These are phyloP conservation scores for Leptinotarsa juncta DNA, from an alignment of 2,888 invertebrate species.

Conservation along the genomic window DNA sequence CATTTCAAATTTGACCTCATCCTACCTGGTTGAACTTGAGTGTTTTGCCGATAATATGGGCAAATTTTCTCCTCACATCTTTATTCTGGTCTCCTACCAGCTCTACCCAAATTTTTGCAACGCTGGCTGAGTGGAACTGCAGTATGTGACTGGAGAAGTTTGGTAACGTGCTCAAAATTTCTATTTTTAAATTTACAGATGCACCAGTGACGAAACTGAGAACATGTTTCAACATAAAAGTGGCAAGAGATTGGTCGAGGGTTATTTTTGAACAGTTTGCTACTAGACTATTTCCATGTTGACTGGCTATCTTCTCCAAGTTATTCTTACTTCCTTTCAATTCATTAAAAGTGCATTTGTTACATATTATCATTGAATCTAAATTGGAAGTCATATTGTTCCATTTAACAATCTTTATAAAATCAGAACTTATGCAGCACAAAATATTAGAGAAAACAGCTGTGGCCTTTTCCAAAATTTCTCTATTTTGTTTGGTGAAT, in stretches of 20 bases:
- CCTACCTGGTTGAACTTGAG: slow-evolving; percentile 57
- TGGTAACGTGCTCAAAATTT: slow-evolving; percentile 62
- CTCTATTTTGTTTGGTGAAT: slow-evolving; percentile 25
- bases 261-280: slow-evolving; percentile 48
- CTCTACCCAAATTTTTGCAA: slow-evolving; percentile 63
- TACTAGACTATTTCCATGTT: slow-evolving; percentile 30
- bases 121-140: slow-evolving; percentile 61
- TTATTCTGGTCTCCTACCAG: slow-evolving; percentile 60
- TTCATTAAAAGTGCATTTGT: slow-evolving; percentile 54
- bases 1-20: slow-evolving; percentile 20
- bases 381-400: slow-evolving; percentile 36
- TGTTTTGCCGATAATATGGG: slow-evolving; percentile 57
- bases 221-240: slow-evolving; percentile 55
- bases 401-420: slow-evolving; percentile 46
- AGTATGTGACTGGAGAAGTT: slow-evolving; percentile 64
- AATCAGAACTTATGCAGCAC: slow-evolving; percentile 54
- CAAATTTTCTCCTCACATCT: slow-evolving; percentile 60
- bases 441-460: slow-evolving; percentile 50
- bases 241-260: slow-evolving; percentile 50
- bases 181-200: slow-evolving; percentile 56
- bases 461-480: slow-evolving; percentile 42
- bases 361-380: slow-evolving; percentile 44
- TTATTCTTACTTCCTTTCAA: slow-evolving; percentile 16
- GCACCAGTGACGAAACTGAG: slow-evolving; percentile 46
- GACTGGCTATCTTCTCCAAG: slow-evolving; percentile 14